Evolutionary conservation across 2,888 invertebrate species (phyloP).

Genomic region (Kuschelorhynchus macadamiae): DNA sequence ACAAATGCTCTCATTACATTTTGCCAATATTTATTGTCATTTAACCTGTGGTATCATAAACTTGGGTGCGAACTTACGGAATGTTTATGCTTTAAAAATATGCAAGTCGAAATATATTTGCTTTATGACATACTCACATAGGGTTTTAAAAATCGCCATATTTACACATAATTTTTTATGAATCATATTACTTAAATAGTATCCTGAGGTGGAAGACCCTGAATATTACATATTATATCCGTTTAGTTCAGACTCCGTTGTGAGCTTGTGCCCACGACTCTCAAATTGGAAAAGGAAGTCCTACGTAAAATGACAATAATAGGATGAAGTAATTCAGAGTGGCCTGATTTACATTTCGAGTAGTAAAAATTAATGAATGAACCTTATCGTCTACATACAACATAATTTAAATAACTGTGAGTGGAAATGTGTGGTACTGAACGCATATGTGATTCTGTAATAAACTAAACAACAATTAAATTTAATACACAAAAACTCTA

Average conservation of each 20-base stretch:
- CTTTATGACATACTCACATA: too few relatives aligned
- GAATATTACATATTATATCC: conserved; percentile 13
- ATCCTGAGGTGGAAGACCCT: conserved; percentile 16
- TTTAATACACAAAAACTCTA: too few relatives aligned
- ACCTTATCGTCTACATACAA: conserved; percentile 15
- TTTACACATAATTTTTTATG: neutral
- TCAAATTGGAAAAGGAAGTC: conserved; percentile 47
- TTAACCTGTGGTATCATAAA: too few relatives aligned
- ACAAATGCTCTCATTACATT: too few relatives aligned
- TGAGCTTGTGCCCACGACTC: conserved; percentile 14
- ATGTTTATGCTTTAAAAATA: too few relatives aligned
- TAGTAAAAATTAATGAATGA: conserved; percentile 42
- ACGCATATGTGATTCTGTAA: conserved; percentile 1
- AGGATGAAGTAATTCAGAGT: conserved; percentile 33
- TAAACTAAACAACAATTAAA: too few relatives aligned
- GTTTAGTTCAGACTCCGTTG: too few relatives aligned
- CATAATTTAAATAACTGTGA: conserved; percentile 21
- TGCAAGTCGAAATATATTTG: too few relatives aligned
- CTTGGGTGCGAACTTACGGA: too few relatives aligned
- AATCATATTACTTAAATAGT: conserved; percentile 15
- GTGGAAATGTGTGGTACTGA: conserved; percentile 3
- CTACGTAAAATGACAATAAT: conserved; percentile 46
- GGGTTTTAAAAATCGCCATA: too few relatives aligned
- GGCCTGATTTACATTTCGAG: conserved; percentile 42
- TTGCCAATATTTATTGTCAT: too few relatives aligned